These are phyloP conservation scores for Aphyosemion australe DNA, from an alignment of 2,113 vertebrate species.

Conservation along the genomic window DNA sequence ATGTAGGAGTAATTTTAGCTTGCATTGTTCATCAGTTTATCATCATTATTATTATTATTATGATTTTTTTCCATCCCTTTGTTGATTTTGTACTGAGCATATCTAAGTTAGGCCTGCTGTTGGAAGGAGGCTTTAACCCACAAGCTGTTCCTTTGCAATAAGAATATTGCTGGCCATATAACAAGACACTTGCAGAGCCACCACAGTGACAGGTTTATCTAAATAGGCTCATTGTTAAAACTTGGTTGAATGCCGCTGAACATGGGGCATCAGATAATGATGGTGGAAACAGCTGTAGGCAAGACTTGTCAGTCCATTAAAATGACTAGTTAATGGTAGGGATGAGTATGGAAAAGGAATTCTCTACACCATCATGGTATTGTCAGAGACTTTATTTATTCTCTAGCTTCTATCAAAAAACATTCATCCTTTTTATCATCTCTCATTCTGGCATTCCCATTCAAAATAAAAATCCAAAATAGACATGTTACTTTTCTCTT, in stretches of 20 bases:
- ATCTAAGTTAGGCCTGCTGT: conserved; percentile 7
- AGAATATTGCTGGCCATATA: conserved; percentile 51
- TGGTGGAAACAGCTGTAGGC: conserved; percentile 46
- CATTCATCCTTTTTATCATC: conserved; percentile 1
- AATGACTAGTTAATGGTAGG: conserved; percentile 17
- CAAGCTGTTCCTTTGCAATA: conserved; percentile 42
- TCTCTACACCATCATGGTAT: conserved; percentile 32
- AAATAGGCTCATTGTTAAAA: conserved; percentile 46
- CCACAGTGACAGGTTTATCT: conserved; percentile 51
- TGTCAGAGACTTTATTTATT: conserved; percentile 33
- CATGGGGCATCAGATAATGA: conserved; percentile 57
- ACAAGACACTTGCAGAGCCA: conserved; percentile 36
- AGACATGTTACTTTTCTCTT: not conserved
- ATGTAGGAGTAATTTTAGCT: too few relatives aligned
- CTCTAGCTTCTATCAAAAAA: conserved; percentile 48
- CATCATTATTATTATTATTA: too few relatives aligned
- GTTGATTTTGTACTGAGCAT: conserved; percentile 31
- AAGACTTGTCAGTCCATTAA: conserved; percentile 33
- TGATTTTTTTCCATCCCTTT: conserved; percentile 17
- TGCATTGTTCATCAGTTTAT: too few relatives aligned
- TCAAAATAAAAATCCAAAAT: not conserved
- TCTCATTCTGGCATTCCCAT: not conserved
- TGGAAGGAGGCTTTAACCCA: conserved; percentile 21
- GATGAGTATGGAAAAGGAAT: conserved; percentile 23
- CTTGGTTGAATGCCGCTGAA: conserved; percentile 40